Base-by-base conservation (phyloP, 2,113 vertebrate genomes). In the Brienomyrus longianalis region DNA sequence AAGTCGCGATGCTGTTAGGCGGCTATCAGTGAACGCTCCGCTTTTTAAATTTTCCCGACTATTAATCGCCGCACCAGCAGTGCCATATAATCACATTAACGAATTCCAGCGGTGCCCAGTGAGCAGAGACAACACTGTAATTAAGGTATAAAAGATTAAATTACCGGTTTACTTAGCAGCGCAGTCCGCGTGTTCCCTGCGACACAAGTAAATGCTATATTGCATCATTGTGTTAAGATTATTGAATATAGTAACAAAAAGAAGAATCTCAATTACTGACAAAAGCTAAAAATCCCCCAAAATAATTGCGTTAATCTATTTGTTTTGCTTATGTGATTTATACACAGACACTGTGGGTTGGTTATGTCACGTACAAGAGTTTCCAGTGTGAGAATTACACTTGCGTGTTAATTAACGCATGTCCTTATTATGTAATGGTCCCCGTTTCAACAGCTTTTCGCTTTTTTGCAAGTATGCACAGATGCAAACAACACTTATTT, bases 61-160 rank as follows among this genome's bases (percentile, higher is more conserved):
- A 39, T 84, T 84, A 47, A 45, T 84, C 83, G 45, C 83, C 83
- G 21, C 19, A 17, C 45, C 83, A 84, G 39, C 39, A 39, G 83
- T 9, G 83, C 43, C 17, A n/a, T 84, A 45, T 84, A 47, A 84
- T 84, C 83, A 84, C 11, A 48, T 47, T 47, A 47, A 45, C 21
- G 8, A 84, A 84, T 47, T 84, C 43, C 45, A 84, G 43, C 19
- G 83, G 39, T 35, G 66, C 66, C 66, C 66, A 15, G 66, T 74
- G 66, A 74, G 66, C 10, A 84, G 47, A 84, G 45, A 84, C 39
- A 84, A 47, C 17, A 50, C 43, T 84, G 83, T 47, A 50, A 84
- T 84, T 84, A 84, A 84, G 83, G 83, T 48, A 84, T 48, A 84
- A 84, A 84, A 84, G 43, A 23, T 23, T 45, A 23, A 84, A 84